Percentiles rank a stretch among this genome's conserved stretches.
Conservation (phyloP, 2,113 vertebrate species). For the Corythornis vintsioides region DNA sequence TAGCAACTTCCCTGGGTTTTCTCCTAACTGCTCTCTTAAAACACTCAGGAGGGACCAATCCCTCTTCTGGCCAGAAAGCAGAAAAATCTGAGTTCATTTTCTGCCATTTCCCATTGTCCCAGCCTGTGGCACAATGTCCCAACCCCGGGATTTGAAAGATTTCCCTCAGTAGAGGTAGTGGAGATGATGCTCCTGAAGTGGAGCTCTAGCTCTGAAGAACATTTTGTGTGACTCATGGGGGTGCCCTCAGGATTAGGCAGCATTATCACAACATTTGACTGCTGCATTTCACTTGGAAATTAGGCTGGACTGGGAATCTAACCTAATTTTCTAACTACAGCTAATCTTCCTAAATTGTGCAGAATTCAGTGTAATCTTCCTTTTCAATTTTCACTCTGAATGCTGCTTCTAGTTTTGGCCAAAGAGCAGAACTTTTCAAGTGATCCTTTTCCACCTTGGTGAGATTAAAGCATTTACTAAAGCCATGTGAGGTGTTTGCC, state of each 20-base stretch:
- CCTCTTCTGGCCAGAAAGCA: not conserved
- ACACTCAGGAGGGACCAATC: not conserved
- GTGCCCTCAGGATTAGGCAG: not conserved
- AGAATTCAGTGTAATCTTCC: not conserved
- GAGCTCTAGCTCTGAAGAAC: not conserved
- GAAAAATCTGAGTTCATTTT: not conserved
- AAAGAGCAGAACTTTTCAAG: not conserved
- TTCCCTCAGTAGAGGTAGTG: not conserved
- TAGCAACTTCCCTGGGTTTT: not conserved
- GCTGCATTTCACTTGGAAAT: not conserved
- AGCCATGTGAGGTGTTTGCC: not conserved
- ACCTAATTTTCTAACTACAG: not conserved
- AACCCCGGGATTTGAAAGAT: not conserved
- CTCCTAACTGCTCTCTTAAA: not conserved
- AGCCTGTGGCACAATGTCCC: not conserved
- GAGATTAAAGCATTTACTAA: not conserved
- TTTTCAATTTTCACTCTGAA: not conserved
- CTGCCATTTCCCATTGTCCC: not conserved
- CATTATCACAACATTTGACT: not conserved
- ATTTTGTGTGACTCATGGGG: not conserved
- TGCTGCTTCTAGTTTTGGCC: not conserved
- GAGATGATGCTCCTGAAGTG: not conserved
- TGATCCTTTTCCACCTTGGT: not conserved
- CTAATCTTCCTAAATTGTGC: not conserved
- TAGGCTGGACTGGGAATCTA: not conserved